Evolutionary conservation across 53 echinoderm and acorn worm species (phyloP), one percentile per base, ranked within the genome.

Genomic region (Pentamera pediparva): DNA sequence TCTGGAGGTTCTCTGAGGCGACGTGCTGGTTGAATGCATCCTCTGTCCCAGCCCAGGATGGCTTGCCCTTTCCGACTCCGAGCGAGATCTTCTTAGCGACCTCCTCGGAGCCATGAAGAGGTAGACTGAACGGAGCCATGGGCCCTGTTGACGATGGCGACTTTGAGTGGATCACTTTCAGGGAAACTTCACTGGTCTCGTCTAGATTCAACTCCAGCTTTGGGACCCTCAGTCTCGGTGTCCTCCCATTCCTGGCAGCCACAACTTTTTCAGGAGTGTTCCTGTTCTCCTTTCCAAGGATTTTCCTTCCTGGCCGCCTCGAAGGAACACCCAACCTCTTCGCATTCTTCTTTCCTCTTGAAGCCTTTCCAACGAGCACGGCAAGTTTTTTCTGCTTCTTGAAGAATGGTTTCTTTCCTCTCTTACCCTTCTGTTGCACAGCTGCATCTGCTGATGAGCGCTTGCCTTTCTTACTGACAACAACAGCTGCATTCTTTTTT

Each of bases 11-110:
- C 37, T 56, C 69, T 0, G 55, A 30, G 5, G 79, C 69, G 28
- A 79, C 79, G n/a, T 62, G 31, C 49, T 65, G 53, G 20, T 79
- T 65, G 32, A 62, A 49, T n/a, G 61, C 62, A 6, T 77, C 62
- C 37, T 69, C 70, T 45, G 43, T 79, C 24, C 41, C 58, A n/a
- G 55, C 70, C 79, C 69, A 69, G 1, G 61, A 77, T 6, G 61
- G 63, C 22, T 56, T 56, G 4, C 56, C 79, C 30, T 57, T 79
- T 48, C 54, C 56, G 17, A 39, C 39, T 40, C 57, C 56, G 40
- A 56, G 17, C 19, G 52, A 27, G 8, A 35, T 24, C 7, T 36
- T 65, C 30, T 39, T 36, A 31, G 51, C 53, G 35, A 72, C 21
- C 6, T 25, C 67, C 2, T 22, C 30, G 41, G 30, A 10, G 45